Base-by-base conservation (phyloP, 2,888 invertebrate genomes). In the Drepana falcataria region DNA sequence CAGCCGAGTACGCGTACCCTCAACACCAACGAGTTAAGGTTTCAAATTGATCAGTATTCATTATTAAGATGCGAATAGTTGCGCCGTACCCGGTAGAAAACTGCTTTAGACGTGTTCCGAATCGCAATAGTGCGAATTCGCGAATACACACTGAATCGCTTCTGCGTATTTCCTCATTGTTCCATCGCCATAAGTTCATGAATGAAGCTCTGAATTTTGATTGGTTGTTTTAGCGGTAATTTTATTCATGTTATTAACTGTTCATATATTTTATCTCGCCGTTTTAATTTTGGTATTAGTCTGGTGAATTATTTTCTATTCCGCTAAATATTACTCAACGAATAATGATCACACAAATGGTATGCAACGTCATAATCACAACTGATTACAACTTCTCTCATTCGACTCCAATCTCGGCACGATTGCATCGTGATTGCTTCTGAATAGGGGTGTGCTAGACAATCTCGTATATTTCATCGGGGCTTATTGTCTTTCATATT, bases 91-190 rank as follows among this genome's bases (percentile, higher is more conserved):
- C 65, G 69, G 77, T 83, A 81, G 87, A 87, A 84, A 87, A 84
- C 80, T 77, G 79, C 81, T 75, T 64, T 74, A 77, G 61, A 66
- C 87, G 85, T 89, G 88, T 74, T 60, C 64, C 61, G 87, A 85
- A 77, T 89, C 62, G 69, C 62, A 82, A 87, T 77, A 69, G 73
- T 77, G 69, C 69, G 75, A 81, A 86, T 87, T 88, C 78, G 87
- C 89, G 77, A 88, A 87, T 81, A 81, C 80, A 75, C 77, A 73
- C 77, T 76, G 76, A 79, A 83, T 79, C 77, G 78, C 78, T 89
- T 89, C 90, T 79, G 79, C 81, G 87, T 88, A 90, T 87, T 87
- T 90, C 87, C 87, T 89, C 79, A 86, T 87, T 86, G 87, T 84
- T 79, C 71, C 69, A 77, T 68, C 71, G 73, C 73, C 69, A 73